A percentile compares a stretch with the other conserved stretches of the same genome.
phyloP scores from a whole-genome alignment of 2,888 invertebrate genomes.

The Petrolisthes manimaculis region DNA sequence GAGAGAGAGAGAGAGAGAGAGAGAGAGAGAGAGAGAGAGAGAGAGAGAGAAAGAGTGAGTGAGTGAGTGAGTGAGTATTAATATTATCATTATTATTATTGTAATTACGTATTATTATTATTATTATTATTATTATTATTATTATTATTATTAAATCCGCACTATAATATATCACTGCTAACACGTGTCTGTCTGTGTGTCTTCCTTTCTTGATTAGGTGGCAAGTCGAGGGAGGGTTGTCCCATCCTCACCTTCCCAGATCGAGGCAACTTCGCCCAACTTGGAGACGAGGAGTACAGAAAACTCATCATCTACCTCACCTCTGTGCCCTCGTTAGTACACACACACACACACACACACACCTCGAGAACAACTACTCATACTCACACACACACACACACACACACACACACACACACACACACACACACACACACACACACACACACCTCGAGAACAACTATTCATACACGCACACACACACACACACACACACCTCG shows the following conservation, averaged over 20 bases:
- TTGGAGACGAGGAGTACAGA: slow-evolving; percentile 85
- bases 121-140: not conserved
- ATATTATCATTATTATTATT: not conserved
- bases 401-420: slow-evolving; percentile 13
- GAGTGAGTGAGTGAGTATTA: not conserved
- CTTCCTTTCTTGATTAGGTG: slow-evolving; percentile 74
- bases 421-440: slow-evolving; percentile 3
- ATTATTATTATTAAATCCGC: not conserved
- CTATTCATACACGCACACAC: no score
- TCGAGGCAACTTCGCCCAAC: slow-evolving; percentile 83
- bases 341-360: no score
- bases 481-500: no score
- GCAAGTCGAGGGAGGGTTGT: slow-evolving; percentile 92
- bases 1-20: not conserved
- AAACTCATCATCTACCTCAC: slow-evolving; percentile 93
- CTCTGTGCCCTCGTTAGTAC: slow-evolving; percentile 93
- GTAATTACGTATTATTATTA: not conserved
- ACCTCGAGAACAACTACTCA: no score
- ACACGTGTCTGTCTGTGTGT: not conserved
- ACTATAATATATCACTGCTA: not conserved
- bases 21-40: slow-evolving; percentile 35
- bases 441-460: not conserved
- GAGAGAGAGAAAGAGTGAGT: slow-evolving; percentile 1
- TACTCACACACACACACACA: not conserved
- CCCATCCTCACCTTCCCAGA: slow-evolving; percentile 96